Base-by-base conservation (phyloP, 37 sponge, comb jelly and placozoan species). In the Eunapius fragilis region DNA sequence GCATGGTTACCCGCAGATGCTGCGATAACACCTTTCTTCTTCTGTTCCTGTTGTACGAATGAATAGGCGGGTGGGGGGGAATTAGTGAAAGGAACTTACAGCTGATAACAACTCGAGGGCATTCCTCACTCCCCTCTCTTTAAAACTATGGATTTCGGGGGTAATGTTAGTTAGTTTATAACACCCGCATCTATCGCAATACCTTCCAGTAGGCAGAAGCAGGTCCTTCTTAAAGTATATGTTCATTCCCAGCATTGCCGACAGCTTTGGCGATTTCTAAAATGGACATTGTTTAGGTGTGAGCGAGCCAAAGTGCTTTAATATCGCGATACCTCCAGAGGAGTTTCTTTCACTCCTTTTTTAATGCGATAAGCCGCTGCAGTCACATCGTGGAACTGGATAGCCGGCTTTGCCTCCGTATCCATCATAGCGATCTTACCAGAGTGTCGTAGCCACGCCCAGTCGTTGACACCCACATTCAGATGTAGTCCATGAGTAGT, bases 1-100 rank as follows among this genome's bases (percentile, higher is more conserved):
- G 97, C 97, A 83, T 96, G 97, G 81, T 96, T 96, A 0, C 97
- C 97, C 68, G 97, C 97, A 5, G 97, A 96, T 0, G 97, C 97
- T 73, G 97, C 94, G 47, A 96, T 96, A 24, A 93, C 97, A 24
- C 97, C 97, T 5, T n/a, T 36, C 30, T 87, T 77, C 71, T 70
- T 83, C 72, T 92, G 84, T 31, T 87, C 90, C 86, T 92, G 70
- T 19, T 41, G 41, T 31, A 50, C 9, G 68, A 4, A 37, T 0
- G 26, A 10, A 81, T 32, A 11, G 31, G 35, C 34, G 30, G 6
- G 7, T 32, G 31, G 3, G 25, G 5, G 25, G 10, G 3, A 75
- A 31, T 9, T 19, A 68, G 26, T 31, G 2, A 86, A 38, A 25
- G 2, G 24, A 0, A 30, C 89, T 88, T 78, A 87, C 92, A 37